Base-by-base conservation (phyloP, 1,140 invertebrate genomes). In the Scaptomyza graminum region DNA sequence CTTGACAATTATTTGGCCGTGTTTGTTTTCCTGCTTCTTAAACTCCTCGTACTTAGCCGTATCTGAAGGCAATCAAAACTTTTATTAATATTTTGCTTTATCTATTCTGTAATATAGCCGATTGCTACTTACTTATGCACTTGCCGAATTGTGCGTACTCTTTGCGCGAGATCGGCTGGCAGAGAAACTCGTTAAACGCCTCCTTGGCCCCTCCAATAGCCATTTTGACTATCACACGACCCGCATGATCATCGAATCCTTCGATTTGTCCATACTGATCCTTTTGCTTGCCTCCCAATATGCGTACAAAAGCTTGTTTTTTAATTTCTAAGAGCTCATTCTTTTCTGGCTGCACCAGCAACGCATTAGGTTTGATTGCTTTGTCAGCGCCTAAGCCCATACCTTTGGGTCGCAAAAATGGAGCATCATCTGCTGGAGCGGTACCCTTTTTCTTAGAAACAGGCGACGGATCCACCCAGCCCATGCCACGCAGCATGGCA, bases 401-500 rank as follows among this genome's bases (percentile, higher is more conserved):
- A 5, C 98, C 98, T 93, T 97, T 97, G 0, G 97, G 97, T 68
- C 98, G 67, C 28, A 92, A 28, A 11, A 88, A 77, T 15, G 90
- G 84, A 0, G 72, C 89, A 74, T 92, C 90, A 71, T 95, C 94
- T 93, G 93, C 74, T 92, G 92, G 91, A 93, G 94, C 91, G 93
- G 94, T 55, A 94, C 95, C 88, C 95, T 95, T 76, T 94, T 96
- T 93, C 94, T 94, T 31, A 1, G 61, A 51, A 5, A 49, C 59
- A 0, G 81, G 77, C 93, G 94, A 71, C 12, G 90, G 88, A 52
- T 92, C 91, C 3, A 75, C 94, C 97, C 97, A 99, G 0, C 98
- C 98, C 98, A 99, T 99, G 37, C 98, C 98, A 79, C 97, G 92
- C 12, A 99, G 92, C 95, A 99, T 96, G 5, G 98, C 98, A 79